These are phyloP conservation scores for Eudasyphora cyanicolor DNA, from an alignment of 2,888 invertebrate species.

Conservation along the genomic window DNA sequence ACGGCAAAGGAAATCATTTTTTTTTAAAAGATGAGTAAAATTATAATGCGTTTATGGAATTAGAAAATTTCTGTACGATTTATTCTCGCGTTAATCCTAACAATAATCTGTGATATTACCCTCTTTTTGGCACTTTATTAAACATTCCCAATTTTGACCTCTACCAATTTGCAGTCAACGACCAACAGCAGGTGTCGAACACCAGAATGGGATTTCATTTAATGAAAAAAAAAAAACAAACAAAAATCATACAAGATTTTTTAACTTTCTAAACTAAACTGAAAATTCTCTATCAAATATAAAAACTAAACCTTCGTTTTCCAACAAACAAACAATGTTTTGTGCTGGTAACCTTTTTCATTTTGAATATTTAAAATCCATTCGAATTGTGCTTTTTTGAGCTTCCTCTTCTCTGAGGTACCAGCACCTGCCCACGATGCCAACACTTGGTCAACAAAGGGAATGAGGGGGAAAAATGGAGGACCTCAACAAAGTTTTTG, in stretches of 20 bases:
- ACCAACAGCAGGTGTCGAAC: slow-evolving; percentile 5
- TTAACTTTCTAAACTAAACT: slow-evolving; percentile 19
- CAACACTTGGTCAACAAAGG: too few species aligned
- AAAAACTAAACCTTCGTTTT: neutral
- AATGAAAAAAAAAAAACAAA: neutral
- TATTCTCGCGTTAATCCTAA: too few species aligned
- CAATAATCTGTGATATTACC: too few species aligned
- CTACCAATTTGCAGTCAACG: neutral
- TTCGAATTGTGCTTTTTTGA: too few species aligned
- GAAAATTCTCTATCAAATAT: neutral
- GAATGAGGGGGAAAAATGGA: neutral
- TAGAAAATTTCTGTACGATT: too few species aligned
- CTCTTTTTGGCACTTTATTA: too few species aligned
- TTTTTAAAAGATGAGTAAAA: too few species aligned
- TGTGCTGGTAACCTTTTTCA: slow-evolving; percentile 9
- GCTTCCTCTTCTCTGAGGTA: too few species aligned
- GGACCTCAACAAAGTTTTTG: slow-evolving; percentile 44
- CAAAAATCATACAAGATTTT: neutral
- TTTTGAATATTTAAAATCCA: neutral
- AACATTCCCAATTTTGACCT: too few species aligned
- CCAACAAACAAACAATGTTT: slow-evolving; percentile 1
- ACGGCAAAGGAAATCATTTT: too few species aligned
- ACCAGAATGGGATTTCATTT: neutral
- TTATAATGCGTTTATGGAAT: too few species aligned
- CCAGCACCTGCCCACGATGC: too few species aligned